Evolutionary conservation across 2,797 vertebrate genomes (phyloP).

Genomic region (Tauraco hartlaubi): DNA sequence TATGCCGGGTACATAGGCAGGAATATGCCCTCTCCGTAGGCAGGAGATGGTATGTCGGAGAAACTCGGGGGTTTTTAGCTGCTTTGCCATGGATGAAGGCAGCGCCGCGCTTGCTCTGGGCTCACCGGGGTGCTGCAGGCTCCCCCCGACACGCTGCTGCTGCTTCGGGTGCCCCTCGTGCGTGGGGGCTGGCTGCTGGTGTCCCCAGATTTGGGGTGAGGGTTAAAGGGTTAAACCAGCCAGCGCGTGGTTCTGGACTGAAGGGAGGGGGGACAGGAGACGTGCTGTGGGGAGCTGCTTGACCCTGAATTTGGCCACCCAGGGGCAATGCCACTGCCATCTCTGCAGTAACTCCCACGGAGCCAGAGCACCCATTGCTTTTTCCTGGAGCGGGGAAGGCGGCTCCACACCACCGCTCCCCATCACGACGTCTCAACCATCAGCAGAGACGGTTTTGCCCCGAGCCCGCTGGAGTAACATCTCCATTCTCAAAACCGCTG

Average conservation of each 20-base stretch:
- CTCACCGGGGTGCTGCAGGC: background rate
- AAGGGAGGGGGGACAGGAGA: background rate
- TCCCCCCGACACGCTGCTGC: background rate
- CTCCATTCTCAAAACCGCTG: constrained; percentile 30
- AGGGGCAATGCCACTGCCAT: background rate
- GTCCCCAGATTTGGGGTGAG: background rate
- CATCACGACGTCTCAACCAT: background rate
- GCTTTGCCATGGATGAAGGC: background rate
- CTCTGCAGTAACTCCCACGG: background rate
- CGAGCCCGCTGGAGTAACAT: background rate
- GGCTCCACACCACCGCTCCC: background rate
- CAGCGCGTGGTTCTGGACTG: background rate
- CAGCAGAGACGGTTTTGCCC: background rate
- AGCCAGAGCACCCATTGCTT: background rate
- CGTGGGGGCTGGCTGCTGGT: background rate
- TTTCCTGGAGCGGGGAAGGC: rapidly evolving
- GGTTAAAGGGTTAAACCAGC: background rate
- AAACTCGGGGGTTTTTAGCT: background rate
- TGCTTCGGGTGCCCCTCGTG: background rate
- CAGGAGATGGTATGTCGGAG: background rate
- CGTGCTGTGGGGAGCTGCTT: background rate
- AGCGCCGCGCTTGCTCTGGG: background rate
- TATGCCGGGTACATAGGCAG: background rate
- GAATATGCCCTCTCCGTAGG: background rate
- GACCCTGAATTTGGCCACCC: background rate